phyloP scores from a whole-genome alignment of 2,888 invertebrate genomes.

The Nematopogon swammerdamellus region DNA sequence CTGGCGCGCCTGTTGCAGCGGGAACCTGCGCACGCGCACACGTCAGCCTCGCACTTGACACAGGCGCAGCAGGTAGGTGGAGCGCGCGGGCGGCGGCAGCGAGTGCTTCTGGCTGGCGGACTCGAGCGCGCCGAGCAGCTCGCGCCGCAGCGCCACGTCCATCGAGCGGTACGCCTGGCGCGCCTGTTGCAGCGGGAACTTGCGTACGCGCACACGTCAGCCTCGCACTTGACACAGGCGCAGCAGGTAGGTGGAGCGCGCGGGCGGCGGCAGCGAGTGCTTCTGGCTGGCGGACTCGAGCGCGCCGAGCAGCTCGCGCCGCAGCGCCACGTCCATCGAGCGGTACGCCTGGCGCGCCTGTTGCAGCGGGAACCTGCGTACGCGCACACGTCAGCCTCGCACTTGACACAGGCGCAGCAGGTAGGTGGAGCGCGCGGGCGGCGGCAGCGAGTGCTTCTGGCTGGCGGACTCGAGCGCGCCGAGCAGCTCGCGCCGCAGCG shows the following conservation, averaged over 20 bases:
- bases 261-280: slow-evolving; percentile 67
- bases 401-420: slow-evolving; percentile 71
- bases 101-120: slow-evolving; percentile 54
- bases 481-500: slow-evolving; percentile 35
- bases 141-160: slow-evolving; percentile 63
- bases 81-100: slow-evolving; percentile 67
- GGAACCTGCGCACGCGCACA: slow-evolving; percentile 54
- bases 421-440: slow-evolving; percentile 75
- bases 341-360: slow-evolving; percentile 79
- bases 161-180: slow-evolving; percentile 74
- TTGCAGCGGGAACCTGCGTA: slow-evolving; percentile 68
- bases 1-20: slow-evolving; percentile 83
- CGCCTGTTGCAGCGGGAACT: slow-evolving; percentile 81
- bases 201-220: slow-evolving; percentile 21
- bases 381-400: slow-evolving; percentile 6
- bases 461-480: slow-evolving; percentile 15
- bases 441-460: slow-evolving; percentile 64
- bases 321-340: slow-evolving; percentile 73
- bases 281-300: slow-evolving; percentile 30
- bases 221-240: too few relatives aligned
- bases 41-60: too few relatives aligned
- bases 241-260: slow-evolving; percentile 76
- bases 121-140: neutral
- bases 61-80: slow-evolving; percentile 77
- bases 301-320: slow-evolving; percentile 18